A percentile compares a stretch with the other conserved stretches of the same genome.
phyloP scores from a whole-genome alignment of 1,140 invertebrate genomes.

The Atopsyche davidsoni region DNA sequence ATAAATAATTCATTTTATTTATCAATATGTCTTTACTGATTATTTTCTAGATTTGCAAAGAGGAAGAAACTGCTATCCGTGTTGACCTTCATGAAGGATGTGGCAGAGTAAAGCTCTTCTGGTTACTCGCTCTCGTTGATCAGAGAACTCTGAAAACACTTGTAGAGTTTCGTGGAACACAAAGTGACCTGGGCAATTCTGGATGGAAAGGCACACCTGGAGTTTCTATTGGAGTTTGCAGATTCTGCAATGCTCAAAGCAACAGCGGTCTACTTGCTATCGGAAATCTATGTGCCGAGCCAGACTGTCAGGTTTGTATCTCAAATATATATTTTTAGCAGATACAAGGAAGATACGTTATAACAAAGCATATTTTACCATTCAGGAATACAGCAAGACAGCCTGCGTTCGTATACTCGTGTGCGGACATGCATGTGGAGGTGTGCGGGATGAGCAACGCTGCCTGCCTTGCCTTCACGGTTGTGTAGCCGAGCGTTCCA shows the following conservation, averaged over 20 bases:
- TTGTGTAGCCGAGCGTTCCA: constrained; percentile 53
- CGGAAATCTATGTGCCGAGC: constrained; percentile 88
- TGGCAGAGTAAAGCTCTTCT: constrained; percentile 90
- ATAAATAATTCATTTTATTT: neutral
- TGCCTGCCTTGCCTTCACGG: constrained; percentile 89
- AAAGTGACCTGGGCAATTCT: constrained; percentile 14
- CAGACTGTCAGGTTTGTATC: constrained; percentile 74
- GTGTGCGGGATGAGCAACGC: constrained; percentile 71
- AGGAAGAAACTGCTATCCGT: constrained; percentile 89
- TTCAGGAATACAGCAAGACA: constrained; percentile 73
- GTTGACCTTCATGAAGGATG: constrained; percentile 95
- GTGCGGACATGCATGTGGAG: constrained; percentile 92
- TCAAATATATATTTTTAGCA: constrained; percentile 5
- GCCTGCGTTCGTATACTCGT: constrained; percentile 77
- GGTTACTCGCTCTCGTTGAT: constrained; percentile 88
- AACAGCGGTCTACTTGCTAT: constrained; percentile 81
- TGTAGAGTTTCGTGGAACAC: constrained; percentile 75
- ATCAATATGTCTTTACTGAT: neutral
- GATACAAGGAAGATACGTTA: constrained; percentile 6
- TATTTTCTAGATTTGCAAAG: constrained; percentile 70
- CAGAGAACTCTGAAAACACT: constrained; percentile 88
- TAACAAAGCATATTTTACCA: constrained; percentile 12
- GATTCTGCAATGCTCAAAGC: constrained; percentile 85
- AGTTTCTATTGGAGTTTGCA: constrained; percentile 68
- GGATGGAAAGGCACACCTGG: neutral